Evolutionary conservation across 1,140 invertebrate species (phyloP).

Genomic region (Druon quercuslanigerum): DNA sequence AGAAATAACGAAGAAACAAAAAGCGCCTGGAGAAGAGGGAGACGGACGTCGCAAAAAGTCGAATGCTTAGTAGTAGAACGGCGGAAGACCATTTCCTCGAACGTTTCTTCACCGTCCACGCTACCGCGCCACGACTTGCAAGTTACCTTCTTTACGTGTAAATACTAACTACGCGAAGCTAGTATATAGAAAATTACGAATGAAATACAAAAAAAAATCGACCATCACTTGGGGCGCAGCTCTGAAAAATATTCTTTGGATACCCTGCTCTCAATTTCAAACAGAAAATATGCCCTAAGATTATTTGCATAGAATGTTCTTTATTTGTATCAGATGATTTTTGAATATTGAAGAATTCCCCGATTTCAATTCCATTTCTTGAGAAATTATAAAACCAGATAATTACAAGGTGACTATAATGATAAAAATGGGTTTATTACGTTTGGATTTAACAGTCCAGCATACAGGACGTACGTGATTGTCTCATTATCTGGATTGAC

Average conservation of each 20-base stretch:
- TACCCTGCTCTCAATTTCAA: too few relatives aligned
- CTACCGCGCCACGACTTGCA: constrained; percentile 48
- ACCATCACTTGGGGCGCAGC: not conserved
- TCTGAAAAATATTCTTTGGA: too few relatives aligned
- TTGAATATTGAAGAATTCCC: not conserved
- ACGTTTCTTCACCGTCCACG: constrained; percentile 56
- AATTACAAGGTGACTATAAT: constrained; percentile 50
- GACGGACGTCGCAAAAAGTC: constrained; percentile 49
- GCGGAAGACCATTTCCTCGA: constrained; percentile 66
- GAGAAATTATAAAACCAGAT: constrained; percentile 2
- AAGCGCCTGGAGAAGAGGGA: constrained; percentile 22
- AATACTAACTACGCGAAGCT: constrained; percentile 19
- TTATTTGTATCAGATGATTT: not conserved
- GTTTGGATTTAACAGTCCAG: constrained; percentile 48
- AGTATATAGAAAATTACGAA: not conserved
- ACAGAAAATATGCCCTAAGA: not conserved
- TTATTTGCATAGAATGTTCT: not conserved
- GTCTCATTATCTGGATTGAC: constrained; percentile 72
- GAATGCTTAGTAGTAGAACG: constrained; percentile 59
- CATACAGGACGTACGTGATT: constrained; percentile 74
- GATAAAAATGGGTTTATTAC: constrained; percentile 45
- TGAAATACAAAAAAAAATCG: not conserved
- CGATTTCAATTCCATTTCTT: too few relatives aligned
- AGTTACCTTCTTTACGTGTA: constrained; percentile 32
- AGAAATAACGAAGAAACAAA: constrained; percentile 32